Evolutionary conservation across 2,113 vertebrate genomes (phyloP).

Genomic region (Thamnaconus septentrionalis): DNA sequence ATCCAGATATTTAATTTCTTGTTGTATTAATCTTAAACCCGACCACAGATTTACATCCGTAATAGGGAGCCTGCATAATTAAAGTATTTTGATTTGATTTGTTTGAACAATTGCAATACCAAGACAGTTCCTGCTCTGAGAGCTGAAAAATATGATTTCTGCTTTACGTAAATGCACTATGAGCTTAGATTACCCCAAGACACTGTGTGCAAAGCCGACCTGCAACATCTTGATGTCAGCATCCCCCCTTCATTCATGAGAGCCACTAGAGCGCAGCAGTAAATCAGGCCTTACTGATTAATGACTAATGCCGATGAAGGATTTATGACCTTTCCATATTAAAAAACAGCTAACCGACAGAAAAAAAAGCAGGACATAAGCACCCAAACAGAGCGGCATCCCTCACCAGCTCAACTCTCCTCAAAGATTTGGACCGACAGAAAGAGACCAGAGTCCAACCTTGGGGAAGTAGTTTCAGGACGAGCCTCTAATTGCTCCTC

Average conservation of each 20-base stretch:
- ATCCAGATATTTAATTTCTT: no score
- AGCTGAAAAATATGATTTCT: no score
- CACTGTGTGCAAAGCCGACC: background rate
- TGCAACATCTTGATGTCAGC: background rate
- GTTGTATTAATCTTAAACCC: no score
- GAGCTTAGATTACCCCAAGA: no score
- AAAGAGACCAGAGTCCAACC: background rate
- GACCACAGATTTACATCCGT: no score
- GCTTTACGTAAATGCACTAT: no score
- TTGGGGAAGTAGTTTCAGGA: background rate
- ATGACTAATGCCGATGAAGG: constrained; percentile 24
- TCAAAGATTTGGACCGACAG: constrained; percentile 8
- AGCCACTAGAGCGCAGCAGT: constrained; percentile 12
- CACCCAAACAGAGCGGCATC: background rate
- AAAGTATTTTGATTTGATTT: no score
- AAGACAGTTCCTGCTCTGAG: no score
- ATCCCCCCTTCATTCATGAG: constrained; percentile 20
- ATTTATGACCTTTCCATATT: constrained; percentile 46
- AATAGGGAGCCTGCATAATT: no score
- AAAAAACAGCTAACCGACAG: constrained; percentile 5
- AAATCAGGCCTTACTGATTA: constrained; percentile 45
- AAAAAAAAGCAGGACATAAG: constrained; percentile 3
- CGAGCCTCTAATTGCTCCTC: background rate
- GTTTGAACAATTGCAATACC: no score
- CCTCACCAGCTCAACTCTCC: background rate